Evolutionary conservation across 2,113 vertebrate species (phyloP), one percentile per base, ranked within the genome.

Genomic region (Dicrurus megarhynchus): DNA sequence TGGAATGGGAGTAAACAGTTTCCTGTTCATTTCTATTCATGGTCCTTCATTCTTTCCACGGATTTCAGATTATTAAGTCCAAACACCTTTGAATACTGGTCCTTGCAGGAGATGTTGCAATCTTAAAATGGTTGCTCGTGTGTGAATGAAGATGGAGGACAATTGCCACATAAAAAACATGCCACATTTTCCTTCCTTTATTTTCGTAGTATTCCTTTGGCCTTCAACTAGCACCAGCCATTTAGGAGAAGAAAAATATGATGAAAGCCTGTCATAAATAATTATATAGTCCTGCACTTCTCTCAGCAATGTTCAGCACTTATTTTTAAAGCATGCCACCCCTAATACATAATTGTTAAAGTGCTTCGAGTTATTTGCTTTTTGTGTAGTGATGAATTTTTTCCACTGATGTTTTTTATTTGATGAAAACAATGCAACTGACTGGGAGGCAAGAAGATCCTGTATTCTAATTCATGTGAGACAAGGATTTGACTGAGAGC

Each of bases 361-460:
- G 52, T 91, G 61, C 50, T 97, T 96, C 28, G 97, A 97, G 85
- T 92, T 96, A 80, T 89, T 98, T 97, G 59, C 61, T 96, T 96
- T 97, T 95, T 94, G 63, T 86, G 68, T 53, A 91, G 65, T 39
- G 67, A 44, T 85, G 59, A 93, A 53, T 80, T 96, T 94, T 83
- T 97, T 96, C 75, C 92, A 86, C 88, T 94, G 84, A 61, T 89
- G 68, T 74, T 95, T 97, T 95, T 80, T 92, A 96, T 97, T 96
- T 87, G 50, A 82, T 84, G 83, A 96, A 84, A 84, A 95, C 78
- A 96, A 91, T 95, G 56, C 56, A 89, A 57, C n/a, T 94, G 78
- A 93, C 47, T 84, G 33, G 57, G 44, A 94, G 46, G 61, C 90
- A 97, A 73, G 91, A 95, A 92, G 60, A 76, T 87, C 32, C 11